Conservation (phyloP, 2,888 invertebrate genomes). For the Perithous albicinctus region DNA sequence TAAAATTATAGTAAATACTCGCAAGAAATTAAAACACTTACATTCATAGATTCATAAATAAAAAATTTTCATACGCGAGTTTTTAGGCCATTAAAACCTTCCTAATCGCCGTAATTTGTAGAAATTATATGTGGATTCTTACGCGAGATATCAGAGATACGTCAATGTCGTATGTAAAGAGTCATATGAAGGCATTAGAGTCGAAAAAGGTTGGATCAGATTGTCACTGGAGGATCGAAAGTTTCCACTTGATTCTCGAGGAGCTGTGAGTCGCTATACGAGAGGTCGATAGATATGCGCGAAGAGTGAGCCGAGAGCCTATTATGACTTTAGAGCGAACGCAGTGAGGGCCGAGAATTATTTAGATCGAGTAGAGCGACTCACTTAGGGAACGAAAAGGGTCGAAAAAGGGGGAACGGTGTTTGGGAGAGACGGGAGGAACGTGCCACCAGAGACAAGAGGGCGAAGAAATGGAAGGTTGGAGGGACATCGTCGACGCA, state of each 20-base stretch:
- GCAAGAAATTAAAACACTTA: too few relatives aligned
- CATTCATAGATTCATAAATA: too few relatives aligned
- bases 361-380: constrained; percentile 55
- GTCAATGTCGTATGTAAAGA: too few relatives aligned
- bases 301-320: constrained; percentile 6
- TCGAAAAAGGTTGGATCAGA: neutral
- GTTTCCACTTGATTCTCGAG: constrained; percentile 22
- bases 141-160: too few relatives aligned
- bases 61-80: too few relatives aligned
- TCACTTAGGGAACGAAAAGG: constrained; percentile 36
- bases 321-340: constrained; percentile 58
- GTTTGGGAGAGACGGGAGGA: constrained; percentile 13
- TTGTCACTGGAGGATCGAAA: constrained; percentile 2
- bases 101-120: too few relatives aligned
- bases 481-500: constrained; percentile 42
- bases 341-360: constrained; percentile 53
- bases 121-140: too few relatives aligned
- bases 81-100: too few relatives aligned
- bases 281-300: neutral
- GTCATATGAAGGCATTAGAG: too few relatives aligned
- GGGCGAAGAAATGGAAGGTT: constrained; percentile 5
- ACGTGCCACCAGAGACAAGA: constrained; percentile 48
- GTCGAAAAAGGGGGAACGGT: neutral
- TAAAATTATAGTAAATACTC: too few relatives aligned
- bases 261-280: neutral